Conservation (phyloP, 2,797 vertebrate species). For the Phoeniculus purpureus region DNA sequence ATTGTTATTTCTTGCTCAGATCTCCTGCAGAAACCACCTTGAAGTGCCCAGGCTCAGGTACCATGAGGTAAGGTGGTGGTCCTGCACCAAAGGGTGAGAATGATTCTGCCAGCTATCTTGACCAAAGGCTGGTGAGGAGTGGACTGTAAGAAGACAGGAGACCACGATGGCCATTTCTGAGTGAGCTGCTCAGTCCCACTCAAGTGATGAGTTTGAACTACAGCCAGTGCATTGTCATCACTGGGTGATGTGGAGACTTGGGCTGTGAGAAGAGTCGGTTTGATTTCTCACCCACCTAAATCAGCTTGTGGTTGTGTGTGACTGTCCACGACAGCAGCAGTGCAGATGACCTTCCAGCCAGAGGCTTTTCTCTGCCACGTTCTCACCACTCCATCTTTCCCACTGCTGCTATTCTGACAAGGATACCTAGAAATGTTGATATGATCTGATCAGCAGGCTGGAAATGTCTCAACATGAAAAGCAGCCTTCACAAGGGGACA, state of each 20-base stretch:
- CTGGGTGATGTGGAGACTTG: background rate
- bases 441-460: background rate
- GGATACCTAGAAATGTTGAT: background rate
- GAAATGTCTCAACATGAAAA: background rate
- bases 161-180: background rate
- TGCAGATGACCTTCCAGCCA: background rate
- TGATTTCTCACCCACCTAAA: background rate
- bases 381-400: background rate
- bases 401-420: background rate
- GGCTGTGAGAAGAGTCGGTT: background rate
- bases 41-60: background rate
- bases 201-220: background rate
- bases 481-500: background rate
- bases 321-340: background rate
- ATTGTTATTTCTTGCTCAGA: background rate
- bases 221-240: background rate
- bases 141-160: background rate
- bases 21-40: background rate
- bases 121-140: background rate
- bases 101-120: background rate
- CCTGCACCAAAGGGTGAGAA: background rate
- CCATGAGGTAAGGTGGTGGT: background rate
- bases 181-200: background rate
- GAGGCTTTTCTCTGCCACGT: background rate
- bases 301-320: accelerated